These are phyloP conservation scores for Eumacrocentrus americanus DNA, from an alignment of 2,888 invertebrate species.

Conservation along the genomic window DNA sequence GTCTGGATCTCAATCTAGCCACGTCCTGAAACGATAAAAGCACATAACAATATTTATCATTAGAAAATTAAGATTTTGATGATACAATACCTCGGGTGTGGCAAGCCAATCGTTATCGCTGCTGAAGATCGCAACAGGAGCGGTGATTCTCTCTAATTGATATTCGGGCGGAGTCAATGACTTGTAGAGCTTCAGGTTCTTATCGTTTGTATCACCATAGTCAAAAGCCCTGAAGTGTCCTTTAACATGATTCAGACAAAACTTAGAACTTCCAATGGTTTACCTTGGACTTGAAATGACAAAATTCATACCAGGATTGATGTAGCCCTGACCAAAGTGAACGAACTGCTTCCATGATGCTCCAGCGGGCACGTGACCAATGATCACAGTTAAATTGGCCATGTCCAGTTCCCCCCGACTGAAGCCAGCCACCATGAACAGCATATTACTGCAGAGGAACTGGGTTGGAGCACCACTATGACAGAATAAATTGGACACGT, in stretches of 20 bases:
- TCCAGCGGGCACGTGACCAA: slow-evolving; percentile 55
- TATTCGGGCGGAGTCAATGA: slow-evolving; percentile 52
- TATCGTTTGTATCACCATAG: slow-evolving; percentile 44
- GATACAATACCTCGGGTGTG: slow-evolving; percentile 47
- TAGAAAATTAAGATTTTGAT: too few species aligned
- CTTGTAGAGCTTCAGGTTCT: slow-evolving; percentile 49
- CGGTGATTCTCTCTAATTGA: slow-evolving; percentile 45
- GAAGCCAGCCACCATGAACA: slow-evolving; percentile 50
- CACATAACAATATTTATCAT: background rate
- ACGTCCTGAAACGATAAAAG: slow-evolving; percentile 44
- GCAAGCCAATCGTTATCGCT: slow-evolving; percentile 52
- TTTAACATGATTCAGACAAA: slow-evolving; percentile 28
- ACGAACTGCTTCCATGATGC: slow-evolving; percentile 57
- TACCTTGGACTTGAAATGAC: too few species aligned
- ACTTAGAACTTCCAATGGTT: too few species aligned
- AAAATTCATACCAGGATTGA: slow-evolving; percentile 46
- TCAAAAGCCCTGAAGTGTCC: slow-evolving; percentile 52
- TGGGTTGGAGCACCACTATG: slow-evolving; percentile 47
- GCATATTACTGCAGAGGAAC: slow-evolving; percentile 50
- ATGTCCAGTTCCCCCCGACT: slow-evolving; percentile 45
- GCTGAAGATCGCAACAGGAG: slow-evolving; percentile 53
- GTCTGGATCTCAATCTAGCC: slow-evolving; percentile 37
- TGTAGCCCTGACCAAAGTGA: slow-evolving; percentile 56
- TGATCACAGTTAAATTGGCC: slow-evolving; percentile 50
- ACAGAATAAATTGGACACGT: slow-evolving; percentile 52